These are phyloP conservation scores for Callitettix versicolor DNA, from an alignment of 1,140 invertebrate genomes.

Conservation along the genomic window DNA sequence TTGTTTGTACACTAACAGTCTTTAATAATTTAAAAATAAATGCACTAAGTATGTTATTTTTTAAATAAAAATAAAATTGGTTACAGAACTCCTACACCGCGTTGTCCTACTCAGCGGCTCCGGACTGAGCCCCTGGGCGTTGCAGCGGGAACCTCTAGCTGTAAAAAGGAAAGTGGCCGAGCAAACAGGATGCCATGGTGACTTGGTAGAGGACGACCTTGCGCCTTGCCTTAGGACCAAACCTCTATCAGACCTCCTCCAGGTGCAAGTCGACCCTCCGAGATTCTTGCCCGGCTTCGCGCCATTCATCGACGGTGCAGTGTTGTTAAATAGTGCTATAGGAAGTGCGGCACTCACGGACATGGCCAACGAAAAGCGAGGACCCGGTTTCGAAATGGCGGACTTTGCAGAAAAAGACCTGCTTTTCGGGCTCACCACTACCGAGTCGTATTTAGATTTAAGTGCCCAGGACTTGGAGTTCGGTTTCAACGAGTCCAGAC, in stretches of 20 bases:
- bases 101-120: constrained; percentile 89
- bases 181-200: constrained; percentile 64
- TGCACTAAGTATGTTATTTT: no score
- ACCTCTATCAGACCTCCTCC: constrained; percentile 56
- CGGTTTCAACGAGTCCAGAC: constrained; percentile 71
- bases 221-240: constrained; percentile 71
- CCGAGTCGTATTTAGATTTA: constrained; percentile 64
- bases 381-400: constrained; percentile 59
- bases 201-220: constrained; percentile 64
- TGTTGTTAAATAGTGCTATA: constrained; percentile 35
- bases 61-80: no score
- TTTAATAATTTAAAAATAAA: no score
- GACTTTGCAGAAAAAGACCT: constrained; percentile 73
- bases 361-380: constrained; percentile 20
- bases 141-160: constrained; percentile 74
- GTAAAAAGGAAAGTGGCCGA: constrained; percentile 70
- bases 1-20: no score
- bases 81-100: constrained; percentile 74
- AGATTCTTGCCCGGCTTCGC: constrained; percentile 78
- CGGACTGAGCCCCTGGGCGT: constrained; percentile 87
- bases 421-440: constrained; percentile 62
- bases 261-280: constrained; percentile 61
- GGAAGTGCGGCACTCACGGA: constrained; percentile 9
- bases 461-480: constrained; percentile 62
- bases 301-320: constrained; percentile 77